These are phyloP conservation scores for Melipona bicolor DNA, from an alignment of 2,888 invertebrate species.

Conservation along the genomic window DNA sequence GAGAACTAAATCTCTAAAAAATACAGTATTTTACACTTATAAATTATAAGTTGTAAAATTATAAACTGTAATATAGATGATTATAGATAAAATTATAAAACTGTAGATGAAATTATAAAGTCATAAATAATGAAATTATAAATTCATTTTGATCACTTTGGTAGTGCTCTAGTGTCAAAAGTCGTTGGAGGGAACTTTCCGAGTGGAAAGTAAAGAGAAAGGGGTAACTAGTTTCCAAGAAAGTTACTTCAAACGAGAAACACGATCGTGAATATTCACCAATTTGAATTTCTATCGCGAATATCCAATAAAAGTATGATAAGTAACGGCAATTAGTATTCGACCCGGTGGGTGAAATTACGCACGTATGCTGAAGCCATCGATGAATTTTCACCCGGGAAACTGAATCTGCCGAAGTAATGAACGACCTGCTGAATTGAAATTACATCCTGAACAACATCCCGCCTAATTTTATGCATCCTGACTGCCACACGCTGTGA, in stretches of 20 bases:
- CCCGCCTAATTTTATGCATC: not conserved
- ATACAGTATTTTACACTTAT: no score
- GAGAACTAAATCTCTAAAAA: no score
- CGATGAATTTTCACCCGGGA: not conserved
- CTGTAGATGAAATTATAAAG: no score
- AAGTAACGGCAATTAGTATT: not conserved
- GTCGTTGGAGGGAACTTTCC: not conserved
- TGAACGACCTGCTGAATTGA: not conserved
- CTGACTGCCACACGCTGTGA: not conserved
- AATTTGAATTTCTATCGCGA: not conserved
- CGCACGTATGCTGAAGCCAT: not conserved
- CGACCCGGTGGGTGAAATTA: not conserved
- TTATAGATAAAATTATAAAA: no score
- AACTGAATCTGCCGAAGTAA: not conserved
- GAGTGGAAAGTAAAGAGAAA: not conserved
- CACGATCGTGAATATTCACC: not conserved
- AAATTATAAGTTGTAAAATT: no score
- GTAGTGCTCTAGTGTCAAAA: no score
- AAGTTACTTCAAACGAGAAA: not conserved
- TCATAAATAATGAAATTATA: no score
- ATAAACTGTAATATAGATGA: no score
- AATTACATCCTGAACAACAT: not conserved
- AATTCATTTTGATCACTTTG: no score
- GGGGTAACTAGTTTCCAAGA: not conserved
- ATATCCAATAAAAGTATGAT: not conserved